These are phyloP conservation scores for Oplegnathus fasciatus DNA, from an alignment of 2,113 vertebrate genomes.

Conservation along the genomic window DNA sequence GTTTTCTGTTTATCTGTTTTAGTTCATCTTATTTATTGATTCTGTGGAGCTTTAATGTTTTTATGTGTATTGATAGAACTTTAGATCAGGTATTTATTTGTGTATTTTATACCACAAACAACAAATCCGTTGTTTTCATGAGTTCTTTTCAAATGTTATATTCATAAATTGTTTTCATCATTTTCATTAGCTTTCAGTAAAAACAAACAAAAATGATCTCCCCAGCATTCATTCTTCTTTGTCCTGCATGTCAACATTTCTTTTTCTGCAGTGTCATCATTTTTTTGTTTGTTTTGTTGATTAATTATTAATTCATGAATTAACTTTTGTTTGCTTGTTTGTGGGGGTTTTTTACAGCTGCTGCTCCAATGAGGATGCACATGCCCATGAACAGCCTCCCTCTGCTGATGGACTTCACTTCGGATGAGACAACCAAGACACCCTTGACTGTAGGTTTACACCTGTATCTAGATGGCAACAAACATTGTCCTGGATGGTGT, in stretches of 20 bases:
- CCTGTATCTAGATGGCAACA: background rate
- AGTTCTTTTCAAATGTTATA: background rate
- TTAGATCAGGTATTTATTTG: background rate
- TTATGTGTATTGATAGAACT: background rate
- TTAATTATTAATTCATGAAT: no score
- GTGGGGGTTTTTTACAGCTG: constrained; percentile 14
- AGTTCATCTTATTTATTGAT: background rate
- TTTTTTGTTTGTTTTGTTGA: background rate
- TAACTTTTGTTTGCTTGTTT: background rate
- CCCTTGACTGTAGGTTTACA: constrained; percentile 71
- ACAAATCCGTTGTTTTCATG: background rate
- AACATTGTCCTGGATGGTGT: background rate
- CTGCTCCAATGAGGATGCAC: constrained; percentile 75
- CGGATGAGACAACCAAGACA: constrained; percentile 8
- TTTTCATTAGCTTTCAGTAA: background rate
- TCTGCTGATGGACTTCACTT: constrained; percentile 68
- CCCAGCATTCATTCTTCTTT: no score
- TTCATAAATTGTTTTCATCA: background rate
- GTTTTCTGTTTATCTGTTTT: background rate
- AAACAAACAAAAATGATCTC: background rate
- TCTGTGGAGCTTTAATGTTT: background rate
- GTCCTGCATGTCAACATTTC: no score
- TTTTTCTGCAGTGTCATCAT: no score
- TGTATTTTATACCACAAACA: background rate
- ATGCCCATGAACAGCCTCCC: constrained; percentile 81